Evolutionary conservation across 1,140 invertebrate species (phyloP), one percentile per base, ranked within the genome.

Genomic region (Pseudomyrmex cubaensis): DNA sequence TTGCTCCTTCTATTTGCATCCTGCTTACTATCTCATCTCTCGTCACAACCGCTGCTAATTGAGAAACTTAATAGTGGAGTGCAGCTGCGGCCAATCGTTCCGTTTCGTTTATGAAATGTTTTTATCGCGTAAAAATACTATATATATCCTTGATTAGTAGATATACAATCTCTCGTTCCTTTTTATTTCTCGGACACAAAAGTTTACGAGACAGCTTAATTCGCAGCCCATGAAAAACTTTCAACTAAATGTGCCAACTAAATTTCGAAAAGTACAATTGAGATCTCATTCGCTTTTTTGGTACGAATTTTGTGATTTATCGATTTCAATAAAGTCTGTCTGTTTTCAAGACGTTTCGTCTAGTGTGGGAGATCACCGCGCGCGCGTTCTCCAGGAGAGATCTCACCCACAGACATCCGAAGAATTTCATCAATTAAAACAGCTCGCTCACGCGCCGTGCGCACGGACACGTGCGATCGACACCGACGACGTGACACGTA

Each of bases 391-490:
- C n/a, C n/a, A 22, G n/a, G 10, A 35, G 17, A 12, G 22, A 22
- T 35, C 35, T 35, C 35, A 35, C 69, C 25, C 2, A 15, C 10
- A n/a, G 20, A 44, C 0, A 46, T 15, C 46, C 44, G 13, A 61
- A 13, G 54, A 77, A 74, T 86, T 86, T 84, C 66, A 78, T 87
- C 86, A 84, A 87, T 84, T 78, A 54, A 35, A 57, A n/a, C n/a
- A n/a, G 8, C 12, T n/a, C 46, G 64, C 12, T 15, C 2, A 4
- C 10, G n/a, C 25, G n/a, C 35, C 35, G 35, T 35, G 35, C 25
- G 3, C 17, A n/a, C 10, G 15, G 22, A n/a, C n/a, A 15, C 54
- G 35, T 46, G 17, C 5, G 74, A 59, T 78, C 52, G 17, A 62
- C 54, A 46, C 35, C 35, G 35, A 35, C 46, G 66, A 25, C 48